These are phyloP conservation scores for Chloroclysta siterata DNA, from an alignment of 2,888 invertebrate species.

Conservation along the genomic window DNA sequence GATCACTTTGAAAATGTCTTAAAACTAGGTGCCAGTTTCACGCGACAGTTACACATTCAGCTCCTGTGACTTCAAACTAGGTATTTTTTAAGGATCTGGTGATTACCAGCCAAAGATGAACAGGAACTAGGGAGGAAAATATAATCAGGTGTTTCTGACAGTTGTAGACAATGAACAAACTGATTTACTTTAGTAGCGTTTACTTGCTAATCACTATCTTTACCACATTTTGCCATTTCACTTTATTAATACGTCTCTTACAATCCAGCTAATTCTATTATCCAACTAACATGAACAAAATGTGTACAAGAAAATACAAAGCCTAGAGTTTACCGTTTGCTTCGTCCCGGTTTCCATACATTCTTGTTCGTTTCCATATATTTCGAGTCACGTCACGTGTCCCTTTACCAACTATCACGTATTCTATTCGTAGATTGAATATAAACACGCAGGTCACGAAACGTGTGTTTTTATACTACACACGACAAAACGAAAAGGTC, in stretches of 20 bases:
- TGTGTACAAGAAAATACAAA: constrained; percentile 19
- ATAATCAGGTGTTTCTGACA: too few relatives aligned
- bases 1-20: too few relatives aligned
- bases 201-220: background rate
- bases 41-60: too few relatives aligned
- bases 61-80: too few relatives aligned
- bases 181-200: background rate
- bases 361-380: constrained; percentile 18
- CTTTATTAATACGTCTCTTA: background rate
- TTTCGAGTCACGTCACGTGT: constrained; percentile 35
- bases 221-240: background rate
- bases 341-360: constrained; percentile 9
- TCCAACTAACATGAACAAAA: constrained; percentile 3
- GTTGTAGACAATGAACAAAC: too few relatives aligned
- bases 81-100: too few relatives aligned
- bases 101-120: too few relatives aligned
- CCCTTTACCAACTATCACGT: constrained; percentile 43
- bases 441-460: constrained; percentile 65
- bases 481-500: constrained; percentile 49
- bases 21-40: too few relatives aligned
- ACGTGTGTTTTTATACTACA: constrained; percentile 52
- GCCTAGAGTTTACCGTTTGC: background rate
- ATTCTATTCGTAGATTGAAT: constrained; percentile 57
- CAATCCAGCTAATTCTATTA: constrained; percentile 29
- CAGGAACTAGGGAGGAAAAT: too few relatives aligned